Evolutionary conservation across 35 echinoderm and acorn worm species (phyloP).

Genomic region (Strongylocentrotus purpuratus): DNA sequence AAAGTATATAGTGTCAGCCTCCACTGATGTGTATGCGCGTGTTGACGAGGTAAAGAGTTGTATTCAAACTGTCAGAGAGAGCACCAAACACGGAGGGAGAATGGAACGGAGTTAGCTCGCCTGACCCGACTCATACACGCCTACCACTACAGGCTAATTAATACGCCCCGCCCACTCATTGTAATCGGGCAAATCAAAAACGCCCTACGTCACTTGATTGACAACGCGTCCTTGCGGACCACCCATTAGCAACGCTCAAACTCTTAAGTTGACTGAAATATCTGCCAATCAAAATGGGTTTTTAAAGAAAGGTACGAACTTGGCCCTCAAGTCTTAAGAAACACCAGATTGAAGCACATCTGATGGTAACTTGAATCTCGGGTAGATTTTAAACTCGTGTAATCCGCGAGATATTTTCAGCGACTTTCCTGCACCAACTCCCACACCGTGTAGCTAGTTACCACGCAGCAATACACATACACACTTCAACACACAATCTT

Average conservation of each 20-base stretch:
- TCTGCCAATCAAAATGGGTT: constrained; percentile 40
- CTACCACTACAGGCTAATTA: constrained; percentile 64
- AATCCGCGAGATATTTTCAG: constrained; percentile 12
- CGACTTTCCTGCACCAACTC: neutral
- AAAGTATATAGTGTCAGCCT: constrained; percentile 50
- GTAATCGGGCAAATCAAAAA: constrained; percentile 56
- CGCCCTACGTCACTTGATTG: neutral
- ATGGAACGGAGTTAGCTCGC: constrained; percentile 28
- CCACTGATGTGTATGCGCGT: constrained; percentile 46
- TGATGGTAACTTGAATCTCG: constrained; percentile 26
- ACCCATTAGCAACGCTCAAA: constrained; percentile 48
- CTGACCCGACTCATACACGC: constrained; percentile 60
- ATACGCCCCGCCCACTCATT: constrained; percentile 65
- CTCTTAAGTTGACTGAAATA: neutral
- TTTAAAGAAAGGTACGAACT: constrained; percentile 32
- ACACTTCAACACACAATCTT: constrained; percentile 18
- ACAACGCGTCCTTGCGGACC: constrained; percentile 41
- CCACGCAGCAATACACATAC: neutral
- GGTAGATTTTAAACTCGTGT: constrained; percentile 18
- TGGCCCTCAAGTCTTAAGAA: constrained; percentile 30
- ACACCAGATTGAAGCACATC: constrained; percentile 39
- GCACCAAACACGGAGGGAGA: constrained; percentile 43
- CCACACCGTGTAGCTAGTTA: neutral
- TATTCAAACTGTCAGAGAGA: constrained; percentile 67
- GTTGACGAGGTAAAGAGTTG: constrained; percentile 55